These are phyloP conservation scores for Corynorhinus townsendii DNA, from an alignment of 2,113 vertebrate genomes.

Conservation along the genomic window DNA sequence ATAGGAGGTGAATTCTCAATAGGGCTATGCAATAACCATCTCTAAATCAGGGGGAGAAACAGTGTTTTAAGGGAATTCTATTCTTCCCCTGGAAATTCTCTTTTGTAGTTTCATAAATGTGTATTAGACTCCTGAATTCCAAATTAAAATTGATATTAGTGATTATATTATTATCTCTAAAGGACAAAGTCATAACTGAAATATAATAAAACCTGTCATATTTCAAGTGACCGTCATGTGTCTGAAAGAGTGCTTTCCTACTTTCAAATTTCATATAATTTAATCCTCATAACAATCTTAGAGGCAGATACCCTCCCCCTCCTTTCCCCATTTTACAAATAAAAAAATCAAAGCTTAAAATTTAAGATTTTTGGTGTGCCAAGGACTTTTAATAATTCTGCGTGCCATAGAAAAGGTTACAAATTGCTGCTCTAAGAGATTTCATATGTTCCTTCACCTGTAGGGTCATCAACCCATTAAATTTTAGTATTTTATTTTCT, in stretches of 20 bases:
- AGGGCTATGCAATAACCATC: not conserved
- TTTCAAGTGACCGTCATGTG: not conserved
- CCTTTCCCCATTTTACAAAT: not conserved
- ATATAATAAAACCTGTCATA: not conserved
- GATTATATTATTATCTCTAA: not conserved
- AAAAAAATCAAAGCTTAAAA: not conserved
- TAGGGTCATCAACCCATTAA: not conserved
- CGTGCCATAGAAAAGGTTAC: not conserved
- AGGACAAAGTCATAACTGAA: not conserved
- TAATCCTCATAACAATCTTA: not conserved
- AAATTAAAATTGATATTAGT: not conserved
- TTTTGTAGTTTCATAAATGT: not conserved
- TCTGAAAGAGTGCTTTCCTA: not conserved
- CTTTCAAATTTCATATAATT: not conserved
- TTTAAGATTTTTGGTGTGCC: not conserved
- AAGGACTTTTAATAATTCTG: not conserved
- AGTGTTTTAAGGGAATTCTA: not conserved
- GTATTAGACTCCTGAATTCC: not conserved
- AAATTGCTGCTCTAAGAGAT: not conserved
- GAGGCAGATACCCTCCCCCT: not conserved
- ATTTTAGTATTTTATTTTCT: not conserved
- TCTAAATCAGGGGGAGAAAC: not conserved
- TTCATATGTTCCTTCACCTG: not conserved
- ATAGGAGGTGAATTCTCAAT: conserved; percentile 57
- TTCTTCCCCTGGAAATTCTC: not conserved